Evolutionary conservation across 2,113 vertebrate genomes (phyloP).

Genomic region (Paramormyrops kingsleyae): DNA sequence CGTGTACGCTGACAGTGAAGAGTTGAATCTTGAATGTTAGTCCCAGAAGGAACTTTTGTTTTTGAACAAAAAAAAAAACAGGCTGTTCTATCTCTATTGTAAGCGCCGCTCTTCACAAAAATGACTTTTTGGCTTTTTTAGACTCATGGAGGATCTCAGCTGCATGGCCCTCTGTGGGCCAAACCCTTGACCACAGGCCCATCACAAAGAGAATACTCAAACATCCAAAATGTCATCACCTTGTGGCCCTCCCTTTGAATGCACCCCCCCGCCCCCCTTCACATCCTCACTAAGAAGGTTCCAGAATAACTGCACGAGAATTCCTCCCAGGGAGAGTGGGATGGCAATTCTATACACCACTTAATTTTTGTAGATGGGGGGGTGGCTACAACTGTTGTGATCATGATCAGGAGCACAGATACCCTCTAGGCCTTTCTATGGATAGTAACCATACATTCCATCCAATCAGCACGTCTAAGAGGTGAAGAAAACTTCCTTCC

Average conservation of each 20-base stretch:
- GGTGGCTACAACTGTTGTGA: background rate
- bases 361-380: background rate
- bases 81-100: background rate
- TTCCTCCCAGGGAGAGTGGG: background rate
- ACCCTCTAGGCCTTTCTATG: background rate
- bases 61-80: background rate
- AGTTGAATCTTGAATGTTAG: background rate
- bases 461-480: background rate
- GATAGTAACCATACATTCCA: background rate
- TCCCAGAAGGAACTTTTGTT: background rate
- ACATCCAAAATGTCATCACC: background rate
- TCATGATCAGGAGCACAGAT: background rate
- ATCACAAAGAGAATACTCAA: background rate
- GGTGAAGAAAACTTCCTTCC: background rate
- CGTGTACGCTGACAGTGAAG: background rate
- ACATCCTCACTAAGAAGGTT: background rate
- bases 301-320: background rate
- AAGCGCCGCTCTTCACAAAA: background rate
- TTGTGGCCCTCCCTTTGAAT: background rate
- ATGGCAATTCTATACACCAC: background rate
- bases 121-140: background rate
- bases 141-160: background rate
- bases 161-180: background rate
- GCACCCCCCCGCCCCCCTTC: background rate
- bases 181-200: background rate